Percentiles rank a stretch among this genome's conserved stretches.
Evolutionary conservation across 2,888 invertebrate species (phyloP).

Genomic region (Chaetoderma sp.): DNA sequence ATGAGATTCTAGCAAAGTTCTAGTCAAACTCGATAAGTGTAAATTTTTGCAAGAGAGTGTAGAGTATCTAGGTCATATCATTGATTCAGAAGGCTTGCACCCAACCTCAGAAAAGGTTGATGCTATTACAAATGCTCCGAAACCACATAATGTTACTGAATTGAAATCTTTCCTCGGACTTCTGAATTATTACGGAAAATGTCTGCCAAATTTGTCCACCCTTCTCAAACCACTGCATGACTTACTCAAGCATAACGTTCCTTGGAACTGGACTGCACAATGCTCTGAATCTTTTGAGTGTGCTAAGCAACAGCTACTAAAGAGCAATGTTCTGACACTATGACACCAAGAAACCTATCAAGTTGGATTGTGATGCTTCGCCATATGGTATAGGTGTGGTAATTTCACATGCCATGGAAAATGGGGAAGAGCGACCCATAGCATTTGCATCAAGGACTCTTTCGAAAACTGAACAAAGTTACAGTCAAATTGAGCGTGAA

Average conservation of each 20-base stretch:
- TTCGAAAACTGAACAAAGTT: not conserved
- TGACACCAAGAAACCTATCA: slow-evolving; percentile 30
- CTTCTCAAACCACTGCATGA: slow-evolving; percentile 18
- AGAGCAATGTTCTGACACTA: slow-evolving; percentile 24
- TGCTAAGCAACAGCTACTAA: slow-evolving; percentile 3
- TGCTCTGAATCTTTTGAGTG: slow-evolving; percentile 12
- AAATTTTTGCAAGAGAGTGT: not conserved
- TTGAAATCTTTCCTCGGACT: slow-evolving; percentile 19
- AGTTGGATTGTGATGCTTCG: slow-evolving; percentile 39
- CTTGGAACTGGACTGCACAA: slow-evolving; percentile 14
- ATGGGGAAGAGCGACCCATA: not conserved
- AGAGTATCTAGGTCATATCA: not conserved
- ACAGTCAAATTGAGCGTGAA: not conserved
- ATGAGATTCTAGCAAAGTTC: too few relatives aligned
- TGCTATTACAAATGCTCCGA: not conserved
- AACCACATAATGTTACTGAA: not conserved
- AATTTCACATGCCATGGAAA: slow-evolving; percentile 27
- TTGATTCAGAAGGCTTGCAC: not conserved
- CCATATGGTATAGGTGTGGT: slow-evolving; percentile 42
- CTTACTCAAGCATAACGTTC: slow-evolving; percentile 8
- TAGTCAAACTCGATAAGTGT: not conserved
- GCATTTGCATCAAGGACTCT: not conserved
- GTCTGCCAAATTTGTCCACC: slow-evolving; percentile 17
- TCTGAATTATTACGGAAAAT: slow-evolving; percentile 22
- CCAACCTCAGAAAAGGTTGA: not conserved